Percentiles rank a stretch among this genome's conserved stretches.
Conservation (phyloP, 1,140 invertebrate genomes). For the Nephila pilipes region DNA sequence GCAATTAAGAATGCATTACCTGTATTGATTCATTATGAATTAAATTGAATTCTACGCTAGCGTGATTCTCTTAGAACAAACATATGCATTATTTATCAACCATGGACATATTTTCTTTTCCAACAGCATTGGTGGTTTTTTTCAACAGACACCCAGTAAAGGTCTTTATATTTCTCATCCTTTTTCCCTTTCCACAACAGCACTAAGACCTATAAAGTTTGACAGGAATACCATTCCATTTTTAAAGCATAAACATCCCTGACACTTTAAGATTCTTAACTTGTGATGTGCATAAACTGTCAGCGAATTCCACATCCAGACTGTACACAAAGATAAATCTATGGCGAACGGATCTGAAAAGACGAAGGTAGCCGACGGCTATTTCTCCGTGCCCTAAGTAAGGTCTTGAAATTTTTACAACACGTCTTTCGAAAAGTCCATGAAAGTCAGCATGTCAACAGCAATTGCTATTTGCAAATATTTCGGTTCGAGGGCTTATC, state of each 20-base stretch:
- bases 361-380: constrained; percentile 1
- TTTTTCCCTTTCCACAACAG: neutral
- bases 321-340: constrained; percentile 69
- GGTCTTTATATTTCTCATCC: neutral
- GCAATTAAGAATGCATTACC: too few species aligned
- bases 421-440: constrained; percentile 67
- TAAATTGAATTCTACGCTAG: too few species aligned
- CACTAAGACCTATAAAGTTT: constrained; percentile 50
- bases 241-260: constrained; percentile 67
- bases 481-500: constrained; percentile 62
- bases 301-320: constrained; percentile 2
- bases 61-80: neutral
- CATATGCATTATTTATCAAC: neutral
- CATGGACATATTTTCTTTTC: neutral
- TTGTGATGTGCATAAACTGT: constrained; percentile 71
- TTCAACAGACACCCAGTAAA: neutral
- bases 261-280: constrained; percentile 76
- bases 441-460: constrained; percentile 75
- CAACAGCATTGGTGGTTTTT: neutral
- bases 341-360: constrained; percentile 55
- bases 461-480: constrained; percentile 76
- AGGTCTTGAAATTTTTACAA: constrained; percentile 63
- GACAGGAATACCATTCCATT: constrained; percentile 57
- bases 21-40: too few species aligned
- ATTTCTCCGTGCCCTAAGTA: constrained; percentile 58